Base-by-base conservation (phyloP, 2,888 invertebrate species). In the Serrognathus titanus region DNA sequence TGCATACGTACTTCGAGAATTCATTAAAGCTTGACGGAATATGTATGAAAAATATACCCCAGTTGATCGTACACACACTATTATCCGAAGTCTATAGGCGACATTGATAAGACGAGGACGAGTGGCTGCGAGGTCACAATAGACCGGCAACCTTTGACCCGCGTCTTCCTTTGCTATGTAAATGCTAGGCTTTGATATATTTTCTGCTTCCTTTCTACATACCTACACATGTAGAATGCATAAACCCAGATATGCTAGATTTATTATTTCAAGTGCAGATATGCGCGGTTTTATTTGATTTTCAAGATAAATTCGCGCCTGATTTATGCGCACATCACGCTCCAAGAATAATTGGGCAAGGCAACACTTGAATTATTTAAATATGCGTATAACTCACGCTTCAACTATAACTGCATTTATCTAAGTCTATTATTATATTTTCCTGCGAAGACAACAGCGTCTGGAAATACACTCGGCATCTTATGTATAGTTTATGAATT, bases 101-200 rank as follows among this genome's bases (percentile, higher is more conserved):
- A 53, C 55, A 58, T 53, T 60, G 60, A 60, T 58, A 58, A 55
- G 55, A 52, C 53, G 49, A 58, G 56, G 58, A 56, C 48, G 58
- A 57, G 56, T 50, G 37, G 53, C 47, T 13, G 20, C 38, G 52
- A 59, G 62, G 58, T 60, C 53, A 60, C 60, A 62, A 60, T 55
- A 58, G 60, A 63, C 57, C 48, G 52, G 45, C 52, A 60, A 43
- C 51, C 55, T 58, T 54, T 54, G 51, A 54, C 53, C 58, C 38
- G 45, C 54, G 46, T 47, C 52, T 51, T 51, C 58, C 55, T 58
- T 58, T 55, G 55, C 59, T 45, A 57, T 57, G 57, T 57, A 57
- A 57, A 57, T 57, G 45, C 53, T 54, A 54, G 24, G 51, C 57
- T 49, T 54, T 57, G 57, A 57, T 54, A 57, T 54, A 56, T 57